Base-by-base conservation (phyloP, 2,113 vertebrate species). In the Progne subis region DNA sequence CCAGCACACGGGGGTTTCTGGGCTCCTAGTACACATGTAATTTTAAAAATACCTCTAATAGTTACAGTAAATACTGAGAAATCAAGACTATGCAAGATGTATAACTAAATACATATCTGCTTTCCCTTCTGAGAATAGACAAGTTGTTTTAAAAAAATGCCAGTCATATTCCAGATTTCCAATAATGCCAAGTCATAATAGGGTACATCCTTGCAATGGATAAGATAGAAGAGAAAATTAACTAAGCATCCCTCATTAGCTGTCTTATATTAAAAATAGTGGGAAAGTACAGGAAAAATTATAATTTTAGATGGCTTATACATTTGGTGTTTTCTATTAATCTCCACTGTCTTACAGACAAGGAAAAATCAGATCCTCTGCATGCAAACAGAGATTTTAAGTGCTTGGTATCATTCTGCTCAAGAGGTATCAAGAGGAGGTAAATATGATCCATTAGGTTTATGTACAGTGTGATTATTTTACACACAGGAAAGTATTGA, bases 1-100 rank as follows among this genome's bases (percentile, higher is more conserved):
- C 26, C 31, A 49, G 56, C 72, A 76, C 56, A 24, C 5, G n/a
- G 43, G n/a, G n/a, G 72, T 4, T 8, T 83, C 32, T 64, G 26
- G 4, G 43, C 23, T 56, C 12, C 18, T 13, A n/a, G 34, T 0
- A 0, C 11, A n/a, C 5, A 9, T 44, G 2, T 2, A 26, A 37
- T 8, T 21, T 57, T 41, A 55, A 46, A 83, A 82, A 72, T 59
- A 18, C 1, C 76, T 67, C 18, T 53, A 61, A 49, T 9, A 61
- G 6, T 53, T 50, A 31, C 9, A 70, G 44, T 15, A 86, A 75
- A 52, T 41, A 41, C 2, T 34, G 8, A 79, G 7, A 10, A 76
- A 46, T n/a, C 43, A 59, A 34, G 80, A 32, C n/a, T 1, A 31
- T 24, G 11, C 49, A 75, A 31, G 46, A 34, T n/a, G 4, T 8